Base-by-base conservation (phyloP, 2,113 vertebrate genomes). In the Petrocephalus zakoni region DNA sequence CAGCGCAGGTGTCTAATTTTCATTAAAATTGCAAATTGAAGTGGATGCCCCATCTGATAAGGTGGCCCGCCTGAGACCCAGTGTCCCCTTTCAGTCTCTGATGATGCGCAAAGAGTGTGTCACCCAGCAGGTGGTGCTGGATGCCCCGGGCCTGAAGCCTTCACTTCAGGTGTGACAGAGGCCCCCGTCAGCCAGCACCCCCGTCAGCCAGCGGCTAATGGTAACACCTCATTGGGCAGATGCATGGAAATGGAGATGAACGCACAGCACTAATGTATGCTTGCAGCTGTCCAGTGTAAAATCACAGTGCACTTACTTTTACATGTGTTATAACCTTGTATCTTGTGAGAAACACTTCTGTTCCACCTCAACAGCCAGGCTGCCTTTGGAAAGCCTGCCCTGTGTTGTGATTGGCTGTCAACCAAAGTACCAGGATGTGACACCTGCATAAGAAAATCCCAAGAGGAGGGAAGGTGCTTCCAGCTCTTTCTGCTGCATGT, bases 1-100 rank as follows among this genome's bases (percentile, higher is more conserved):
- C 93, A 94, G 93, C 91, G 93, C 96, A 97, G 97, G 97, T 97
- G 97, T 97, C 95, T 96, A 94, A 94, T 97, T 97, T 97, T 97
- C 97, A 98, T 97, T 97, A 97, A 97, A 97, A 97, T 96, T 96
- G 96, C 95, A 97, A 96, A 97, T 96, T 94, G 91, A 92, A 91
- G 93, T 91, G 93, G 95, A 96, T 94, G 93, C 96, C 95, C 90
- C 93, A 96, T 96, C 96, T 95, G 96, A 96, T 97, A 96, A 97
- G 96, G 96, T 93, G 94, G 92, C 91, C 88, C 94, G 94, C 93
- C 93, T 94, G 96, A 96, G 95, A 93, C 94, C 90, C 88, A 91
- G 94, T 93, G 93, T 95, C 94, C 88, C 92, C 92, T 92, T 94
- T 93, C 92, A 88, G 90, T 25, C 88, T 61, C 37, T 7, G 64